These are phyloP conservation scores for Hippoglossus stenolepis DNA, from an alignment of 2,113 vertebrate genomes.

Conservation along the genomic window DNA sequence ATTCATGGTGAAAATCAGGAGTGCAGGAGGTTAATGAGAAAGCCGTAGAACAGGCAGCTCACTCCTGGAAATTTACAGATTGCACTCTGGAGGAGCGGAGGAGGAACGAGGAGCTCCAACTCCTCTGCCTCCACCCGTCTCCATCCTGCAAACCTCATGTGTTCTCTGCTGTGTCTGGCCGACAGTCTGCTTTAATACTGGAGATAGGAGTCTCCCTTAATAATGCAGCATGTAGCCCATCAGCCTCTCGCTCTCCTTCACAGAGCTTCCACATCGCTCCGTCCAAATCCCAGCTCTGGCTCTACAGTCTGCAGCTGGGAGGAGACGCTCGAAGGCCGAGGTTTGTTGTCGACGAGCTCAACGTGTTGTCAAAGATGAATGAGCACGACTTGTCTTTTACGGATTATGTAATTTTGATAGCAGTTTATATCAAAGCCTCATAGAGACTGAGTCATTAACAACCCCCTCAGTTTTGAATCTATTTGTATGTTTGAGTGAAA, in stretches of 20 bases:
- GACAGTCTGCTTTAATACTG: conserved; percentile 39
- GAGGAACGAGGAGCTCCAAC: conserved; percentile 4
- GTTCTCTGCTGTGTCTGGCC: conserved; percentile 38
- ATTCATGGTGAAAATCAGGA: conserved; percentile 9
- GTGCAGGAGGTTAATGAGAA: conserved; percentile 53
- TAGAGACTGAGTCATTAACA: conserved; percentile 45
- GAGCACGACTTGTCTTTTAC: neutral
- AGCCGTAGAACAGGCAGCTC: conserved; percentile 14
- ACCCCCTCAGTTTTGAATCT: conserved; percentile 1
- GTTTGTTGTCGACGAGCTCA: conserved; percentile 22
- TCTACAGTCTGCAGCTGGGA: conserved; percentile 17
- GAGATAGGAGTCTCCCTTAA: conserved; percentile 54
- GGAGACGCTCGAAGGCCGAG: neutral
- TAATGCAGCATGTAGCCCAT: conserved; percentile 49
- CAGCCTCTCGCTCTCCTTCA: conserved; percentile 33
- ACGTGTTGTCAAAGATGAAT: conserved; percentile 22
- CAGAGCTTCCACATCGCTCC: conserved; percentile 31
- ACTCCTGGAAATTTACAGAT: conserved; percentile 27
- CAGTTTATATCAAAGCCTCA: conserved; percentile 12
- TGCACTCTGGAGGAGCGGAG: conserved; percentile 22
- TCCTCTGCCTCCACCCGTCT: conserved; percentile 29
- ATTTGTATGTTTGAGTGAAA: conserved; percentile 28
- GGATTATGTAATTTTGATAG: conserved; percentile 41
- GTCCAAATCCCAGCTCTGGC: conserved; percentile 26
- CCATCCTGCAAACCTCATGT: conserved; percentile 40